These are phyloP conservation scores for Zhengitettix transpicula DNA, from an alignment of 2,888 invertebrate genomes.

Conservation along the genomic window DNA sequence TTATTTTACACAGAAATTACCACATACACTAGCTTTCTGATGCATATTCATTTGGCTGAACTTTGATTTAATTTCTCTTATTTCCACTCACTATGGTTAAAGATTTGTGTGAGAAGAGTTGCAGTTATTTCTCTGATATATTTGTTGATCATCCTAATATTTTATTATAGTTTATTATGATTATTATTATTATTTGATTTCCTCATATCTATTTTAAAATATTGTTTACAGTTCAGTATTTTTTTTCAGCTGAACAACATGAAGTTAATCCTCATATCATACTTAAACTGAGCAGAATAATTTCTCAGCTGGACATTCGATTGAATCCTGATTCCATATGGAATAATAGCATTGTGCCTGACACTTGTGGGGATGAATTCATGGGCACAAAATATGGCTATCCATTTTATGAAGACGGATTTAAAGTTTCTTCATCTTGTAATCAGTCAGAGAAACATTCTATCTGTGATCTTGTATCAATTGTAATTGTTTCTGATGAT, in stretches of 20 bases:
- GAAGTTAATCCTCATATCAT: conserved; percentile 6
- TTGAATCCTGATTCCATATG: conserved; percentile 7
- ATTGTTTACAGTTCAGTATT: neutral
- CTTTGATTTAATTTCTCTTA: too few relatives aligned
- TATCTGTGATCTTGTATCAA: conserved; percentile 9
- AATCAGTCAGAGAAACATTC: conserved; percentile 5
- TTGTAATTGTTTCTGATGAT: conserved; percentile 4
- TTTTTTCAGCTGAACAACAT: neutral
- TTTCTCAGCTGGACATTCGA: conserved; percentile 10
- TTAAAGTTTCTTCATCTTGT: conserved; percentile 5
- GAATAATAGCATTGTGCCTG: neutral
- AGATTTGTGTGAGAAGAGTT: too few relatives aligned
- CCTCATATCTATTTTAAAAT: too few relatives aligned
- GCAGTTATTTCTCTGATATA: too few relatives aligned
- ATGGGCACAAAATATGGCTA: conserved; percentile 9
- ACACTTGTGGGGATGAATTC: conserved; percentile 8
- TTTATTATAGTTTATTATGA: too few relatives aligned
- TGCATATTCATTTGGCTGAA: too few relatives aligned
- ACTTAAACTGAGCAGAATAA: conserved; percentile 9
- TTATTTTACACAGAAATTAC: too few relatives aligned
- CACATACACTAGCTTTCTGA: too few relatives aligned
- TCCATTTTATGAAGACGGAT: conserved; percentile 13
- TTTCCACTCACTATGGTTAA: too few relatives aligned
- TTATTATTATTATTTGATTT: too few relatives aligned
- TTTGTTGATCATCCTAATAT: too few relatives aligned